A percentile compares a stretch with the other conserved stretches of the same genome.
Conservation (phyloP, 2,888 invertebrate genomes). For the Lepidocyrtoides sp. region DNA sequence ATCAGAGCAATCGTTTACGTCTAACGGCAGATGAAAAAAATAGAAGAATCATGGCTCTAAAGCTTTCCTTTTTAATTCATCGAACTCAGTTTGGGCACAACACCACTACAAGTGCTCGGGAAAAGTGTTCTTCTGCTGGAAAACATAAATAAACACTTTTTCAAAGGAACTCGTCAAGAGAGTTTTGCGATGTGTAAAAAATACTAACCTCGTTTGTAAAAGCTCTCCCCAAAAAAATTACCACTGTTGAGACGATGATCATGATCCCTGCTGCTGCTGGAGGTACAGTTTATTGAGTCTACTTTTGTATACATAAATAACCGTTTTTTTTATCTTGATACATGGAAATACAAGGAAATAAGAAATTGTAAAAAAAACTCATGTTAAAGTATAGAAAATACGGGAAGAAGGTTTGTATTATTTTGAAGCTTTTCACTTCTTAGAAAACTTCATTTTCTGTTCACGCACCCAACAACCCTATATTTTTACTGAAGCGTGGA, state of each 20-base stretch:
- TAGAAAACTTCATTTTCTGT: constrained; percentile 69
- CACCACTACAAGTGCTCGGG: background rate
- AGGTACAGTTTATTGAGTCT: background rate
- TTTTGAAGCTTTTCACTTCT: constrained; percentile 1
- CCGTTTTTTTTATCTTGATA: background rate
- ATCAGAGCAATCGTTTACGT: no score
- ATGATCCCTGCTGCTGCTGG: background rate
- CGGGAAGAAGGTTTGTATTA: background rate
- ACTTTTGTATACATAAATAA: background rate
- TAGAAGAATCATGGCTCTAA: background rate
- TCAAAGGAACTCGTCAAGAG: constrained; percentile 16
- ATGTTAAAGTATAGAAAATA: background rate
- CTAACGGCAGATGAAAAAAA: constrained; percentile 4
- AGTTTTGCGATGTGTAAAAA: constrained; percentile 44
- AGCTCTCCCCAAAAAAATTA: background rate
- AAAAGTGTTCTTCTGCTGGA: background rate
- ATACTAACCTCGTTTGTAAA: constrained; percentile 23
- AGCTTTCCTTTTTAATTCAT: constrained; percentile 65
- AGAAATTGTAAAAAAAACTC: background rate
- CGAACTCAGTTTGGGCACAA: constrained; percentile 33
- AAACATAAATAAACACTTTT: constrained; percentile 29
- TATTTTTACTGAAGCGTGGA: constrained; percentile 18
- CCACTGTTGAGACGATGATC: background rate
- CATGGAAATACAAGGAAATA: background rate
- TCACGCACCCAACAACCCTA: constrained; percentile 61